Conservation (phyloP, 2,888 invertebrate genomes). For the Amphimallon solstitiale region DNA sequence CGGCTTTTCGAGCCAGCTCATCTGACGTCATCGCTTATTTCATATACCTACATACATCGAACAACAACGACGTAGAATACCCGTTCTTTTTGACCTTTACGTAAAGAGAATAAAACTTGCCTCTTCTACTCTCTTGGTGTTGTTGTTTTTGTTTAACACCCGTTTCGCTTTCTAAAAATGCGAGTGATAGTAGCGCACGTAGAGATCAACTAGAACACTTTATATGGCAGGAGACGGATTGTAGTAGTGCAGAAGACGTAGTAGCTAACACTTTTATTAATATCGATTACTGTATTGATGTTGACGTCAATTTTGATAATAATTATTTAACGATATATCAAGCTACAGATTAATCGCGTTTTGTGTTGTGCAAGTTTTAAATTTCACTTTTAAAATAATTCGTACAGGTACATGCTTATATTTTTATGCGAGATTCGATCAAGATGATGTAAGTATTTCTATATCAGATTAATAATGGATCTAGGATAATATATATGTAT, state of each 20-base stretch:
- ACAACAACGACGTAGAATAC: slow-evolving; percentile 19
- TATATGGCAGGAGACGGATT: slow-evolving; percentile 1
- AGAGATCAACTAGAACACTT: slow-evolving; percentile 1
- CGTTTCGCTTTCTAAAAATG: slow-evolving; percentile 43
- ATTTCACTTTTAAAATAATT: background rate
- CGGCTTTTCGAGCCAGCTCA: slow-evolving; percentile 26
- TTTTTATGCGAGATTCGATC: slow-evolving; percentile 9
- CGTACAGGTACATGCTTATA: too few relatives aligned
- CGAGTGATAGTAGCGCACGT: slow-evolving; percentile 29
- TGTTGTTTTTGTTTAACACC: slow-evolving; percentile 24
- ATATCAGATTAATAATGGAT: background rate
- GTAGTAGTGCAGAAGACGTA: slow-evolving; percentile 13
- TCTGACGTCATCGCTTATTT: slow-evolving; percentile 35
- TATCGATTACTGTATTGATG: background rate
- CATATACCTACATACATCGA: background rate
- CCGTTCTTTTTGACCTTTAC: slow-evolving; percentile 35
- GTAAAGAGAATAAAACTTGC: slow-evolving; percentile 25
- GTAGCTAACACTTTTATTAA: background rate
- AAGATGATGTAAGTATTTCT: slow-evolving; percentile 22
- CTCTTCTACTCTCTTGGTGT: slow-evolving; percentile 10
- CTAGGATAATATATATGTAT: background rate
- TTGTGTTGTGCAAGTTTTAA: slow-evolving; percentile 7
- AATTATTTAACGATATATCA: background rate
- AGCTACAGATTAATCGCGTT: background rate
- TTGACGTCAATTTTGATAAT: background rate